Evolutionary conservation across 1,140 invertebrate genomes (phyloP).

Genomic region (Heterodera schachtii): DNA sequence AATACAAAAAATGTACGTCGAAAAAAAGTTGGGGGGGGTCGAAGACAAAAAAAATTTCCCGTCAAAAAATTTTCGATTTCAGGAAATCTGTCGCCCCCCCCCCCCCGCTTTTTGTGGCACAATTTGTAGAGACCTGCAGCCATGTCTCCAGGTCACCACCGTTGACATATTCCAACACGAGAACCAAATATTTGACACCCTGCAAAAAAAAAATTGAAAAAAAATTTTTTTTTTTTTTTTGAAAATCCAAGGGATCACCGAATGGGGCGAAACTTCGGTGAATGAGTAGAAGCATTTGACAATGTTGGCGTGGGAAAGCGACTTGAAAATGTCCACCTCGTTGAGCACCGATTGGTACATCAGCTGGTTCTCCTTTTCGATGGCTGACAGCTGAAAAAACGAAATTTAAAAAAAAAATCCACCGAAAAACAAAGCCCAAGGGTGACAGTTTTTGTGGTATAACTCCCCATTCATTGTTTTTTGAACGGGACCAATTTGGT

Average conservation of each 20-base stretch:
- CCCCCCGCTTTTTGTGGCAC: too few relatives aligned
- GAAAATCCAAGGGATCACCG: neutral
- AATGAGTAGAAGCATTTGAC: slow-evolving; percentile 34
- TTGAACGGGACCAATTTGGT: too few relatives aligned
- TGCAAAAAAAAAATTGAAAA: neutral
- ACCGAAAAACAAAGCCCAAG: slow-evolving; percentile 3
- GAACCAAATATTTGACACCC: slow-evolving; percentile 21
- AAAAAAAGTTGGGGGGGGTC: too few relatives aligned
- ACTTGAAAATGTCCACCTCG: slow-evolving; percentile 34
- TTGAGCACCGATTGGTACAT: slow-evolving; percentile 24
- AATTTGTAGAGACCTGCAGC: slow-evolving; percentile 25
- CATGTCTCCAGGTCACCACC: slow-evolving; percentile 35
- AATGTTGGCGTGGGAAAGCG: slow-evolving; percentile 30
- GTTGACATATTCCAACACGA: slow-evolving; percentile 39
- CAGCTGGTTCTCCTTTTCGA: neutral
- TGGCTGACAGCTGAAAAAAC: neutral
- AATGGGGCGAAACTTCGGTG: slow-evolving; percentile 10
- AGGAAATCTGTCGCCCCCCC: too few relatives aligned
- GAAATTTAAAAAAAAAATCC: neutral
- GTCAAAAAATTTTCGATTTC: too few relatives aligned
- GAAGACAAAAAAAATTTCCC: too few relatives aligned
- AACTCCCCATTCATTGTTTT: too few relatives aligned
- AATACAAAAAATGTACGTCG: too few relatives aligned
- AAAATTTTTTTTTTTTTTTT: slow-evolving; percentile 1
- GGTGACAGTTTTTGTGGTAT: too few relatives aligned